Evolutionary conservation across 2,888 invertebrate genomes (phyloP), one percentile per base, ranked within the genome.

Genomic region (Arenicola marina): DNA sequence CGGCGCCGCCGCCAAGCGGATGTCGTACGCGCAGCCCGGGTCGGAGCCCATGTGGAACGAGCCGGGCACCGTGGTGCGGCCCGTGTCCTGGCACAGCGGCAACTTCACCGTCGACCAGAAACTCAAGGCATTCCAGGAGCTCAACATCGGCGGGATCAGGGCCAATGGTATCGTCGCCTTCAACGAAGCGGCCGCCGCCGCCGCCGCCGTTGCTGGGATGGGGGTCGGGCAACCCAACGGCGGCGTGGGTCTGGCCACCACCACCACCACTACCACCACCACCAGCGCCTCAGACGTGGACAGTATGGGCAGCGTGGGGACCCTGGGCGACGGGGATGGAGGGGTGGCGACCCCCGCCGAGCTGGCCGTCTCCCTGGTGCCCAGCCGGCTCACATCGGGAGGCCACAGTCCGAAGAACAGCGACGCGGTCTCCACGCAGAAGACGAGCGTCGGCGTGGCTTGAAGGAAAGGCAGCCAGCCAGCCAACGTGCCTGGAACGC

Each of bases 1-100:
- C n/a, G n/a, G n/a, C n/a, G 64, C 63, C 15, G 70, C 73, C 45
- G 72, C 73, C 0, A 71, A 78, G 46, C 67, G 78, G 26, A 68
- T 77, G 61, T 78, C 79, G 3, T 71, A 75, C 1, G 73, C 75
- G 63, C 75, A 76, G 48, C 75, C 77, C 4, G 71, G 69, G 53
- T 65, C 67, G 38, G 61, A 67, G 1, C 31, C 28, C 11, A 26
- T 45, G 11, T 29, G 48, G 33, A 58, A 48, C n/a, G 63, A 63
- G 51, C 55, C 61, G 4, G 72, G 73, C n/a, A 74, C 75, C 0
- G 68, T 73, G 66, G 61, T 72, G 45, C 69, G 80, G 4, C 80
- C 79, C 0, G 74, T 77, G 62, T 78, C 78, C 59, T 80, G 80
- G 80, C 79, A 80, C 64, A 75, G 76, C 65, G 78, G 78, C 65